A percentile compares a stretch with the other conserved stretches of the same genome.
phyloP scores from a whole-genome alignment of 2,113 vertebrate genomes.

The Syngnathus floridae region DNA sequence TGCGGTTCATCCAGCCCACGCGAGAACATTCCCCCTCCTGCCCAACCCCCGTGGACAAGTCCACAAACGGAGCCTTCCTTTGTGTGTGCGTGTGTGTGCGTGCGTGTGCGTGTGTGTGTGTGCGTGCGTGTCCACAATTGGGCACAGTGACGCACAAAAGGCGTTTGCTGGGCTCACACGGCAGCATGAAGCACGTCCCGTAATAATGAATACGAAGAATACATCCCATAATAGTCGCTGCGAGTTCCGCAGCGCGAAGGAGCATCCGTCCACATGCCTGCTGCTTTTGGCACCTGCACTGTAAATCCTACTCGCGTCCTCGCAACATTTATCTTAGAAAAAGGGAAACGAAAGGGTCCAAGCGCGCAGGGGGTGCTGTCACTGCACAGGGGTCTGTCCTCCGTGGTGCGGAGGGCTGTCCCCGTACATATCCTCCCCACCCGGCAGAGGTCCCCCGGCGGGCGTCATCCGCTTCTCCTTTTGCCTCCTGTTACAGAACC shows the following conservation, averaged over 20 bases:
- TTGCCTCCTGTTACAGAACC: constrained; percentile 99
- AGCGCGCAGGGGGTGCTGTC: constrained; percentile 53
- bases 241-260: background rate
- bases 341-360: background rate
- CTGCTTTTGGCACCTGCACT: background rate
- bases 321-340: background rate
- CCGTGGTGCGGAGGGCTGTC: constrained; percentile 96
- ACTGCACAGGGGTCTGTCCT: constrained; percentile 95
- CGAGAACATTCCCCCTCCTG: constrained; percentile 8
- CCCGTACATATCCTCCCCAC: constrained; percentile 95
- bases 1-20: constrained; percentile 39
- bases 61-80: constrained; percentile 27
- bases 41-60: constrained; percentile 18
- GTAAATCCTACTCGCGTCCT: background rate
- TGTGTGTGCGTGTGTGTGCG: too few relatives aligned
- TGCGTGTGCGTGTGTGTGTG: background rate
- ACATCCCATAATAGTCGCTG: constrained; percentile 3
- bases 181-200: background rate
- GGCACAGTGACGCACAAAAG: constrained; percentile 32
- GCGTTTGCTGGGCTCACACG: background rate
- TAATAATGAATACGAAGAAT: background rate
- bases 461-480: constrained; percentile 99
- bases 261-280: background rate
- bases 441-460: constrained; percentile 85
- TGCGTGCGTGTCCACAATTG: background rate